A percentile compares a stretch with the other conserved stretches of the same genome.
These are phyloP conservation scores for Blennius ocellaris DNA, from an alignment of 2,113 vertebrate genomes.

Conservation along the genomic window DNA sequence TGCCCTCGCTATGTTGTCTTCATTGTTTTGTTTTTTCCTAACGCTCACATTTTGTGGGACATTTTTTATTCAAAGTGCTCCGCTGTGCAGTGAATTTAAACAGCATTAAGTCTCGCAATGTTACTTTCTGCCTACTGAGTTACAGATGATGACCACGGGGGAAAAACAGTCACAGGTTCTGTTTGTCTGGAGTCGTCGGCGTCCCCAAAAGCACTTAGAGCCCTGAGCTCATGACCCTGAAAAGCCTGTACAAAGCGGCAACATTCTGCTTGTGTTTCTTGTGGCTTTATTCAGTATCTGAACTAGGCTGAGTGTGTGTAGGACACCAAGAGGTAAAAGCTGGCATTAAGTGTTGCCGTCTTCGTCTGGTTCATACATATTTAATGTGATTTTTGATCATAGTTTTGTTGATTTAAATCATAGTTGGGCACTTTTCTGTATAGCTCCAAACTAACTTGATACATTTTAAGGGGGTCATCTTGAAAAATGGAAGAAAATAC, in stretches of 20 bases:
- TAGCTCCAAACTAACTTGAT: neutral
- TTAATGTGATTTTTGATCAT: neutral
- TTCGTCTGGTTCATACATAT: neutral
- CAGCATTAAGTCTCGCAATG: constrained; percentile 14
- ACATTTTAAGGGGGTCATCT: neutral
- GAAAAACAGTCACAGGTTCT: constrained; percentile 31
- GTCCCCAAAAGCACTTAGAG: constrained; percentile 58
- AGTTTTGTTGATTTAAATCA: neutral
- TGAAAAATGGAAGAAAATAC: neutral
- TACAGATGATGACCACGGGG: constrained; percentile 49
- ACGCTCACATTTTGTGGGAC: constrained; percentile 4
- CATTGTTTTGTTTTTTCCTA: constrained; percentile 3
- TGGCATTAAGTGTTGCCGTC: neutral
- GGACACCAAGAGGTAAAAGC: neutral
- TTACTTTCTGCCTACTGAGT: constrained; percentile 17
- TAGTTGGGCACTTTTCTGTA: neutral
- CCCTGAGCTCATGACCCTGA: constrained; percentile 38
- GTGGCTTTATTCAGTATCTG: constrained; percentile 8
- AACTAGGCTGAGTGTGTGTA: constrained; percentile 3
- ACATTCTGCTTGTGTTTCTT: constrained; percentile 12
- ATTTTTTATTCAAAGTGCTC: constrained; percentile 32
- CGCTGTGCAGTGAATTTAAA: constrained; percentile 19
- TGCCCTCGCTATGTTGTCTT: neutral
- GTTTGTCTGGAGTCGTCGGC: constrained; percentile 41
- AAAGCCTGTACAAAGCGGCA: constrained; percentile 38